phyloP scores from a whole-genome alignment of 2,797 vertebrate species.

The Melanotaenia pygmaea region DNA sequence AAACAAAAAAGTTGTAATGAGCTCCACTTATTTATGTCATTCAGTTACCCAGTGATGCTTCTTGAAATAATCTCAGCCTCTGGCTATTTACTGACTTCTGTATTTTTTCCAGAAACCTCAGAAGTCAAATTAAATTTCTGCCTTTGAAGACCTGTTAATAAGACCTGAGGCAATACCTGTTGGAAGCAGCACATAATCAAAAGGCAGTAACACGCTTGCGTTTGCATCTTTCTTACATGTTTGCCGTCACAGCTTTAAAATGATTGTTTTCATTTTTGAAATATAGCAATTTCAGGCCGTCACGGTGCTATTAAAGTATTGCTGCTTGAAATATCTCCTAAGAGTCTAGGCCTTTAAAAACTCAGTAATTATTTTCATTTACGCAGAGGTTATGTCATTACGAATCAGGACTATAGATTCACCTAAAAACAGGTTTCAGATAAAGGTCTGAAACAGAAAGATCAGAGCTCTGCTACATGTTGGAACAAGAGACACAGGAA shows the following conservation, averaged over 20 bases:
- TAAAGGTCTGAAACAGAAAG: slow-evolving; percentile 23
- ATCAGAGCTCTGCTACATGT: slow-evolving; percentile 29
- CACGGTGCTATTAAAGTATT: slow-evolving; percentile 21
- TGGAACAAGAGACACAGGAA: slow-evolving; percentile 31
- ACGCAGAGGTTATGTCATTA: slow-evolving; percentile 36
- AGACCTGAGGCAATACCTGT: slow-evolving; percentile 72
- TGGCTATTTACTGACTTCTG: slow-evolving; percentile 43
- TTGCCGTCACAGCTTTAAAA: slow-evolving; percentile 14
- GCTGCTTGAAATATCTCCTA: slow-evolving; percentile 4
- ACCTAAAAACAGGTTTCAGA: slow-evolving; percentile 48
- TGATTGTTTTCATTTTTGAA: slow-evolving; percentile 45
- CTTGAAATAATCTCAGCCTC: slow-evolving; percentile 55
- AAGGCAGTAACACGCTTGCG: slow-evolving; percentile 39
- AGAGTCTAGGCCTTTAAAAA: slow-evolving; percentile 36
- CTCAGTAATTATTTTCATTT: slow-evolving; percentile 46
- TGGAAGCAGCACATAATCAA: slow-evolving; percentile 75
- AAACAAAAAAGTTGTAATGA: slow-evolving; percentile 53
- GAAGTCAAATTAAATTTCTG: slow-evolving; percentile 86
- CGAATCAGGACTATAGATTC: slow-evolving; percentile 30
- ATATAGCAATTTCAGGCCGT: slow-evolving; percentile 16
- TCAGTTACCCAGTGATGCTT: slow-evolving; percentile 57
- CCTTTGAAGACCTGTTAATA: slow-evolving; percentile 79
- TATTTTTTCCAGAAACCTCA: slow-evolving; percentile 57
- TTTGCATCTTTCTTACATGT: slow-evolving; percentile 32
- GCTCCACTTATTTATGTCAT: slow-evolving; percentile 84